A percentile compares a stretch with the other conserved stretches of the same genome.
Evolutionary conservation across 2,797 vertebrate species (phyloP).

Genomic region (Petrocephalus schoutedeni): DNA sequence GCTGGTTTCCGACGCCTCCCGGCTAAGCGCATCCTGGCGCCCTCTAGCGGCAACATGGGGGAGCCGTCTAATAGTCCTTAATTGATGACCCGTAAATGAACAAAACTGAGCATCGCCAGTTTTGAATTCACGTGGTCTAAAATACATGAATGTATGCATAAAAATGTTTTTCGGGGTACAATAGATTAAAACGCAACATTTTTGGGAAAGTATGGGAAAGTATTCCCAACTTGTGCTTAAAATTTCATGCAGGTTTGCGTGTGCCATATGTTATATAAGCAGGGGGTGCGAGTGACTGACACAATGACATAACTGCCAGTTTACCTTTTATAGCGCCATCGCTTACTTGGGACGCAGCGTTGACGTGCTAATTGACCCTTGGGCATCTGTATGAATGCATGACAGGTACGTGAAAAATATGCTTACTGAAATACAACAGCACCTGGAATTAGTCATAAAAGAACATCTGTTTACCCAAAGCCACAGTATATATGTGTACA

Average conservation of each 20-base stretch:
- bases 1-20: conserved; percentile 52
- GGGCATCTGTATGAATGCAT: conserved; percentile 56
- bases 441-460: neutral
- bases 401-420: neutral
- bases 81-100: neutral
- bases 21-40: conserved; percentile 47
- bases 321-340: neutral
- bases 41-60: conserved; percentile 43
- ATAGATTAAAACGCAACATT: neutral
- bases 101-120: neutral
- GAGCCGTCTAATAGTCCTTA: neutral
- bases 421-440: neutral
- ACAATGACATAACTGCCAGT: neutral
- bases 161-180: neutral
- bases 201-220: neutral
- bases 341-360: neutral
- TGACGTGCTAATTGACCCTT: neutral
- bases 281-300: neutral
- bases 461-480: neutral
- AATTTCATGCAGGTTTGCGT: neutral
- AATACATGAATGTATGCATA: neutral
- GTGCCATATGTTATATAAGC: neutral
- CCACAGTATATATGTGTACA: neutral
- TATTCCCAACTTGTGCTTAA: neutral
- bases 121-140: neutral